A percentile compares a stretch with the other conserved stretches of the same genome.
Conservation (phyloP, 2,888 invertebrate species). For the Sycophila texana region DNA sequence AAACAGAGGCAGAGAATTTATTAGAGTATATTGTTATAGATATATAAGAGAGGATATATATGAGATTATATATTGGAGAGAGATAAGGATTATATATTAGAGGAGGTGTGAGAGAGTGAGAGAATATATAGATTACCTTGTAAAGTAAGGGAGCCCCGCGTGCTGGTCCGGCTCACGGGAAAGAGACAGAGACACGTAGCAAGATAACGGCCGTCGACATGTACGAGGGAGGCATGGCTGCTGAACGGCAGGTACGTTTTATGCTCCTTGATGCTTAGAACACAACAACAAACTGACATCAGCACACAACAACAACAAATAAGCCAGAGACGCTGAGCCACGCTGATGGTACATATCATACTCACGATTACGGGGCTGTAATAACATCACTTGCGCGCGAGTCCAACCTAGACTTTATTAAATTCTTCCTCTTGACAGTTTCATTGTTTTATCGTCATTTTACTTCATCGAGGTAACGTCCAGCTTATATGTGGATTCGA, state of each 20-base stretch:
- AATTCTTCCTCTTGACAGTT: too few relatives aligned
- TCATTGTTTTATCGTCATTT: too few relatives aligned
- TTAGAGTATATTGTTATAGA: not conserved
- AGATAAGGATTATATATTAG: not conserved
- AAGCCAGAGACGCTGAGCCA: not conserved
- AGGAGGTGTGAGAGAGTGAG: not conserved
- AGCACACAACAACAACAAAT: not conserved
- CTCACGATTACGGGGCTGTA: not conserved
- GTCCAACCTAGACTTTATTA: not conserved
- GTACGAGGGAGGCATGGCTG: conserved; percentile 73
- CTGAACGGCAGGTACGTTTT: conserved; percentile 71
- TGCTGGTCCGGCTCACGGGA: not conserved
- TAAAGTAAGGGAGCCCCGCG: not conserved
- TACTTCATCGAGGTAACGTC: too few relatives aligned
- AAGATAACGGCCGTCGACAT: conserved; percentile 63
- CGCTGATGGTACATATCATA: not conserved
- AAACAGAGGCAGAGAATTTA: not conserved
- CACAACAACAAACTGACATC: not conserved
- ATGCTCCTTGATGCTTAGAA: conserved; percentile 10
- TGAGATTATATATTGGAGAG: not conserved
- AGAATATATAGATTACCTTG: not conserved
- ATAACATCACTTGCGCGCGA: not conserved
- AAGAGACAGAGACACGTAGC: conserved; percentile 21
- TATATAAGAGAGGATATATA: not conserved
- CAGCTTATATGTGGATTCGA: too few relatives aligned